Evolutionary conservation across 2,888 invertebrate species (phyloP), one percentile per base, ranked within the genome.

Genomic region (Andrena minutula): DNA sequence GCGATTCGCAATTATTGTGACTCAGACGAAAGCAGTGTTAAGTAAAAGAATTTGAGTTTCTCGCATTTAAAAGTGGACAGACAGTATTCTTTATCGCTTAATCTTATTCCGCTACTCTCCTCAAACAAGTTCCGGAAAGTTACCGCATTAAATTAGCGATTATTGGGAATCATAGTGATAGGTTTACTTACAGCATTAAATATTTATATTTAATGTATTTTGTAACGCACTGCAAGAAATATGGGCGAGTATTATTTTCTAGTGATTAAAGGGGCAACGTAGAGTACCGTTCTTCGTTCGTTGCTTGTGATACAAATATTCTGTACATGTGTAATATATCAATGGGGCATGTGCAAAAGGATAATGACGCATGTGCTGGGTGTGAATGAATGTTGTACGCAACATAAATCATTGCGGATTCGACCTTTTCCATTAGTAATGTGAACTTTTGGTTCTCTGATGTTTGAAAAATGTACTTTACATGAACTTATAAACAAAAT

Each of bases 331-430:
- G 60, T 53, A 63, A 80, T 61, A 49, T 65, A 61, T 70, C 20
- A 23, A 56, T 47, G 23, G 20, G 32, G 20, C 28, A 64, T 69
- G 70, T 69, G 20, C 56, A 63, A 47, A 53, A 16, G 41, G 16
- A 66, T 32, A 65, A 53, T 64, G 63, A 74, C 30, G 51, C 63
- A 78, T 78, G 68, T 82, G 41, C 41, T 41, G 75, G 47, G 35
- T 82, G 72, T 72, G 75, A 82, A 78, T 83, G 82, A 83, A 82
- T 82, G 78, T 82, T 69, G 66, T 60, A 78, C 3, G 68, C 64
- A 61, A 66, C 32, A 49, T 76, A 23, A 66, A 16, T 41, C 56
- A 58, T 41, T 16, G 16, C 16, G 10, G 56, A 30, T 72, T 63
- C n/a, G 23, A 56, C 56, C 23, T 12, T 35, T 51, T 58, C 58